Evolutionary conservation across 2,113 vertebrate genomes (phyloP).

Genomic region (Gracilinanus agilis): DNA sequence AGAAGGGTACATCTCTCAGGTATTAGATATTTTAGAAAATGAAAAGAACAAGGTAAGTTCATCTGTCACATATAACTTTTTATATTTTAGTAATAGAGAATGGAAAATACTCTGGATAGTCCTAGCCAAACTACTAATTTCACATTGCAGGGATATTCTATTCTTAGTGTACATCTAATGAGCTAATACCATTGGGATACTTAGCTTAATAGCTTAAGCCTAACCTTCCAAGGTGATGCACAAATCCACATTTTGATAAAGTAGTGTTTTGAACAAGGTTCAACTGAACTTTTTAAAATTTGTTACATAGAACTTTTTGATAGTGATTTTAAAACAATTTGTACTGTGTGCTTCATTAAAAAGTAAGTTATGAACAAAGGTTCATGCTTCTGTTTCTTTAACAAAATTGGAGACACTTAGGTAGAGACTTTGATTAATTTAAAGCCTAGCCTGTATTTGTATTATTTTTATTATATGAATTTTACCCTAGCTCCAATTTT

Average conservation of each 20-base stretch:
- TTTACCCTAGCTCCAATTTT: not conserved
- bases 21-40: slow-evolving; percentile 93
- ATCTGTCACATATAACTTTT: slow-evolving; percentile 44
- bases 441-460: slow-evolving; percentile 27
- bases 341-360: not conserved
- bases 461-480: slow-evolving; percentile 7
- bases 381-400: slow-evolving; percentile 12
- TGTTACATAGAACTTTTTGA: slow-evolving; percentile 20
- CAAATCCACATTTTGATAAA: slow-evolving; percentile 24
- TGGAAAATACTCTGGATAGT: not conserved
- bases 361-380: not conserved
- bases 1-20: slow-evolving; percentile 89
- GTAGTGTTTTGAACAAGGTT: slow-evolving; percentile 31
- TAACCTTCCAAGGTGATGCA: slow-evolving; percentile 32
- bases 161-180: slow-evolving; percentile 44
- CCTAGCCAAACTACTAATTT: not conserved
- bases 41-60: slow-evolving; percentile 93
- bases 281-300: slow-evolving; percentile 34
- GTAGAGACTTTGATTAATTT: not conserved
- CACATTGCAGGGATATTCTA: not conserved
- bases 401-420: slow-evolving; percentile 18
- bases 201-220: slow-evolving; percentile 55
- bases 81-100: slow-evolving; percentile 33
- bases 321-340: slow-evolving; percentile 39
- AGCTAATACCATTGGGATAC: slow-evolving; percentile 15